phyloP scores from a whole-genome alignment of 2,113 vertebrate species.

The Ondatra zibethicus region DNA sequence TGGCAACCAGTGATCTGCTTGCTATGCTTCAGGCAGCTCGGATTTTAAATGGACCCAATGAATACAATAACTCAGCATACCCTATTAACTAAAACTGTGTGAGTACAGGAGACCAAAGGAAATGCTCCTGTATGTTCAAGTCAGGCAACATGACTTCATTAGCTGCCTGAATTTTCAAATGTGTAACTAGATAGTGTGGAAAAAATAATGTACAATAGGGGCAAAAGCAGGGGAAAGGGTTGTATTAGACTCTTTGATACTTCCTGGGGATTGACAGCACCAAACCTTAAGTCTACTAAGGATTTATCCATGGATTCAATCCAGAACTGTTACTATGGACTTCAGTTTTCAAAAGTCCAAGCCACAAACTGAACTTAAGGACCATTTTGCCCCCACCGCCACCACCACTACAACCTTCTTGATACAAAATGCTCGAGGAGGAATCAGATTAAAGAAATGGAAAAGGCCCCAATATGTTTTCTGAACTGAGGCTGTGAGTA shows the following conservation, averaged over 20 bases:
- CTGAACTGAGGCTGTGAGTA: slow-evolving; percentile 18
- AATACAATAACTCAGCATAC: neutral
- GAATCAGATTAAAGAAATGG: neutral
- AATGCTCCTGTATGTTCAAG: neutral
- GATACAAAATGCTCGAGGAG: neutral
- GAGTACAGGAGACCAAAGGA: neutral
- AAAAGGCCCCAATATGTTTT: neutral
- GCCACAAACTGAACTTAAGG: neutral
- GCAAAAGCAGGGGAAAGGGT: neutral
- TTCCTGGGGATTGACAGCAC: neutral
- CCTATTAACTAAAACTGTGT: neutral
- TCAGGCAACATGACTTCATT: neutral
- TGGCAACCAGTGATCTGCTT: neutral
- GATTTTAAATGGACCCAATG: slow-evolving; percentile 32
- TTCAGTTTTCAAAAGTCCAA: neutral
- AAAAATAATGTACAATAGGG: neutral
- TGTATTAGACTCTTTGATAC: neutral
- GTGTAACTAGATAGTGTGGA: neutral
- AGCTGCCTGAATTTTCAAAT: neutral
- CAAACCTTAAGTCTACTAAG: slow-evolving; percentile 7
- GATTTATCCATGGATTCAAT: neutral
- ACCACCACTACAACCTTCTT: neutral
- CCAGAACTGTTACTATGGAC: neutral
- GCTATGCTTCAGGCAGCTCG: neutral
- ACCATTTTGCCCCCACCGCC: neutral